Base-by-base conservation (phyloP, 2,888 invertebrate genomes). In the Orthosia gothica region DNA sequence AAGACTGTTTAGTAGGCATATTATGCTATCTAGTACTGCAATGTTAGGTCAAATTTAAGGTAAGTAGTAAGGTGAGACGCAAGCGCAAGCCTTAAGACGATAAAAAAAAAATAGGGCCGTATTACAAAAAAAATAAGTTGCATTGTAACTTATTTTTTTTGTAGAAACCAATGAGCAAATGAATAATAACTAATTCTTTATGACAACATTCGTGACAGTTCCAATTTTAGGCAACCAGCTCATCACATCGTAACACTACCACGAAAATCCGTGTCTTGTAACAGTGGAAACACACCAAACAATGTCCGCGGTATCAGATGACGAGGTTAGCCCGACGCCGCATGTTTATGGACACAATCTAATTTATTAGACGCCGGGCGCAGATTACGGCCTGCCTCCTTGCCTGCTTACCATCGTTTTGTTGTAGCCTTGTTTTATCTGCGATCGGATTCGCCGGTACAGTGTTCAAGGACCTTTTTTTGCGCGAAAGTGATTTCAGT, bases 241-340 rank as follows among this genome's bases (percentile, higher is more conserved):
- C 50, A 32, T 20, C 18, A 18, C 13, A 52, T 23, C 49, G 65
- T 52, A 20, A 18, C 52, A 80, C 18, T 54, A 13, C 4, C 20
- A 45, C 12, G 7, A 49, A 26, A 72, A 52, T 0, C 45, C 89
- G 87, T 88, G 16, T 13, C 79, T 71, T 50, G 3, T 1, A 13
- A 64, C 84, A 90, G 72, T 76, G 94, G 57, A 75, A 75, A 88
- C 87, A 49, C 74, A 50, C 64, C 67, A 63, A 86, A 89, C 93
- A 91, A 92, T 89, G 92, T 91, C 91, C 91, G 90, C 91, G 91
- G 91, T 93, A 94, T 93, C 92, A 93, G 93, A 94, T 94, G 93
- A 93, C 94, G 93, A 92, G 90, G 88, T 84, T 87, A 86, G 87
- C 88, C 85, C 90, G 89, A 89, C 91, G 89, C 90, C 90, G 93